Evolutionary conservation across 2,797 vertebrate genomes (phyloP).

Genomic region (Crypturellus tataupa): DNA sequence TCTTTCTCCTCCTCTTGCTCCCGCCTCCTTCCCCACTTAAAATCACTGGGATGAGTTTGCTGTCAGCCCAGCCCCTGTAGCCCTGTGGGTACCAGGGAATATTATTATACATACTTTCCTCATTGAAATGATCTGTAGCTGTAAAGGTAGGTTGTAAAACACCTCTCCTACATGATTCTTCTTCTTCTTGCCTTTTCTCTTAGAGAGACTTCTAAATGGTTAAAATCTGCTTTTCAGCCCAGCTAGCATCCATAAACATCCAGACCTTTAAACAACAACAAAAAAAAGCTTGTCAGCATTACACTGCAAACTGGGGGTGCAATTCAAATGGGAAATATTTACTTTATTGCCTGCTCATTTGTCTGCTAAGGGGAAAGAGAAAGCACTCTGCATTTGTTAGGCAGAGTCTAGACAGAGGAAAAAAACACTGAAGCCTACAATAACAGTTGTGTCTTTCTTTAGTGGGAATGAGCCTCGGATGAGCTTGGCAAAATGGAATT

Average conservation of each 20-base stretch:
- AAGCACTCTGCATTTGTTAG: slow-evolving; percentile 65
- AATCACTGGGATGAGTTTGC: slow-evolving; percentile 25
- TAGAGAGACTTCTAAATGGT: slow-evolving; percentile 16
- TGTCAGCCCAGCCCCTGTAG: neutral
- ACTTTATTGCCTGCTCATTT: slow-evolving; percentile 66
- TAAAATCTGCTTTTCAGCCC: slow-evolving; percentile 27
- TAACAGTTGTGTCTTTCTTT: slow-evolving; percentile 68
- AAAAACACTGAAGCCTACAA: slow-evolving; percentile 63
- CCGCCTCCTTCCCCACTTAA: neutral
- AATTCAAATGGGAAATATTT: slow-evolving; percentile 63
- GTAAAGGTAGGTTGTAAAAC: slow-evolving; percentile 43
- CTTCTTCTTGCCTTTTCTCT: neutral
- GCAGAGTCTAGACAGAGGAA: slow-evolving; percentile 60
- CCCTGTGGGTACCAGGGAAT: slow-evolving; percentile 31
- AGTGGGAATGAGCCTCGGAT: slow-evolving; percentile 66
- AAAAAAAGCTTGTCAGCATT: slow-evolving; percentile 22
- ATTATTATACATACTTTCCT: slow-evolving; percentile 9
- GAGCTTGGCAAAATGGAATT: slow-evolving; percentile 67
- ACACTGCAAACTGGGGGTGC: slow-evolving; percentile 54
- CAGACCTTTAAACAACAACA: slow-evolving; percentile 37
- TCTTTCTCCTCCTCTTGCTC: neutral
- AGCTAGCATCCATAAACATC: slow-evolving; percentile 53
- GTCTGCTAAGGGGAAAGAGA: neutral
- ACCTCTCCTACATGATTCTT: neutral
- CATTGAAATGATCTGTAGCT: neutral